Evolutionary conservation across 2,888 invertebrate species (phyloP).

Genomic region (Palloptera scutellata): DNA sequence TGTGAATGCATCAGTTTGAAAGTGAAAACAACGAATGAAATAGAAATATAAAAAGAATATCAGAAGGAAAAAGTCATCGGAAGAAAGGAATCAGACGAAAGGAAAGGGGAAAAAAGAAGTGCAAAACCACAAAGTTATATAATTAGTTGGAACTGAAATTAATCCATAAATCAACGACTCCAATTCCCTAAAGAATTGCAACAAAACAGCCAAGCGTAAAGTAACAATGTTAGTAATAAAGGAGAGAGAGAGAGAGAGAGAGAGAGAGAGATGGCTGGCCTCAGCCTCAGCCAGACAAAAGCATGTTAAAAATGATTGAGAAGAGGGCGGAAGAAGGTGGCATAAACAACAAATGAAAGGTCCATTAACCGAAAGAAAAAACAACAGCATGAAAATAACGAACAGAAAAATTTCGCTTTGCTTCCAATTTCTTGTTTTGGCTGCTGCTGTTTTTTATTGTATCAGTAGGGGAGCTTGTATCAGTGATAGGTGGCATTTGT

Average conservation of each 20-base stretch:
- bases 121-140: slow-evolving; percentile 31
- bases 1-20: slow-evolving; percentile 6
- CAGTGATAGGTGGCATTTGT: too few species aligned
- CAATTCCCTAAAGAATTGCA: slow-evolving; percentile 6
- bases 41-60: slow-evolving; percentile 7
- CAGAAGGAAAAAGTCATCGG: slow-evolving; percentile 12
- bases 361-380: not conserved
- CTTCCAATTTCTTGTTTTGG: too few species aligned
- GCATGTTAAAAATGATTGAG: not conserved
- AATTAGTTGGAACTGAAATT: slow-evolving; percentile 35
- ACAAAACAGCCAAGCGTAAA: not conserved
- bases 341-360: not conserved
- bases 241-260: not conserved
- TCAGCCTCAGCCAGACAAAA: not conserved
- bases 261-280: not conserved
- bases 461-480: too few species aligned
- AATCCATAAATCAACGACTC: slow-evolving; percentile 36
- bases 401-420: not conserved
- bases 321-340: too few species aligned
- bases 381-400: not conserved
- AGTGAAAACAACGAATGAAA: not conserved
- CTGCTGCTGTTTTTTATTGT: too few species aligned
- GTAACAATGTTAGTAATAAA: not conserved
- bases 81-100: not conserved
- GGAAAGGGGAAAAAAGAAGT: not conserved